Evolutionary conservation across 2,113 vertebrate species (phyloP), one percentile per base, ranked within the genome.

Genomic region (Toxotes jaculatrix): DNA sequence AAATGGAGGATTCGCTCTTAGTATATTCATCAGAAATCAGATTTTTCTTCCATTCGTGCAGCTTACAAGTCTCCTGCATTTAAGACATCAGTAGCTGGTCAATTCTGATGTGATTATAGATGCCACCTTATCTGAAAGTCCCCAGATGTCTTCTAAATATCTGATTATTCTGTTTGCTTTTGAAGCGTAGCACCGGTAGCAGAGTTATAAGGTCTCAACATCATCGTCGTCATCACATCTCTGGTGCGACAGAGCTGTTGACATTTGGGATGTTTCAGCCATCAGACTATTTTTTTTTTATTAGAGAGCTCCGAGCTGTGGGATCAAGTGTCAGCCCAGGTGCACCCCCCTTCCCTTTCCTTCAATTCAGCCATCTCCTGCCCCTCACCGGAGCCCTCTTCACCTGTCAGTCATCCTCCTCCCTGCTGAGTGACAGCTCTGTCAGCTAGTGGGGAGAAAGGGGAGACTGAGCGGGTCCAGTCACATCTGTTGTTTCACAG

Each of bases 401-500:
- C 77, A 42, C 77, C 78, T 61, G 85, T 87, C 89, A 87, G 74
- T 89, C 90, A 84, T 62, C 65, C 80, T 21, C 62, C 77, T 67
- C 36, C 84, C 73, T 5, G 68, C 64, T 86, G 91, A 93, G 87
- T 86, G 91, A 91, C 91, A 68, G 89, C 84, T 84, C 80, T 79
- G 77, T 84, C 87, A 57, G 84, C 55, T 16, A 68, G 19, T 83
- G 51, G 45, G 69, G 63, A 55, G 77, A 27, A 49, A 63, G 67
- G 69, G 74, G 81, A 86, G 88, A 38, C 61, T 77, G 84, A 88
- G 42, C 59, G 62, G 86, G 88, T 87, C 91, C 91, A 85, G 88
- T 84, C 89, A 82, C 91, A 92, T 91, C 92, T 94, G 93, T 89
- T 92, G 86, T 88, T 92, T 92, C 63, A 89, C 84, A 93, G 89